Percentiles rank a stretch among this genome's conserved stretches.
Conservation (phyloP, 1,140 invertebrate genomes). For the Drosophila auraria region DNA sequence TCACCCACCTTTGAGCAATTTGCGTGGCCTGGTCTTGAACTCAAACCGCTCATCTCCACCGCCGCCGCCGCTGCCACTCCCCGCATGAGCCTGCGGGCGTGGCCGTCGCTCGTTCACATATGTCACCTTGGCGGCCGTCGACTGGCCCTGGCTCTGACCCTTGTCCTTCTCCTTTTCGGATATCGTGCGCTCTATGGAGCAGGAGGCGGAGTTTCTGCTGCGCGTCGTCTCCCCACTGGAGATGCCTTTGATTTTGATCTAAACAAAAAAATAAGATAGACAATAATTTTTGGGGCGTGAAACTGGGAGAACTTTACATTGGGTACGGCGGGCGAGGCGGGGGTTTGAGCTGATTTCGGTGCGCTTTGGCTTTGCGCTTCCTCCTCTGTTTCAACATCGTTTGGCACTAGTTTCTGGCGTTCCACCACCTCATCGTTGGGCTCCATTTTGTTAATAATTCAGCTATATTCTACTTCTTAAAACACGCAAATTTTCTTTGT, state of each 20-base stretch:
- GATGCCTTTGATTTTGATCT: constrained; percentile 76
- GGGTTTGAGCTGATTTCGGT: constrained; percentile 80
- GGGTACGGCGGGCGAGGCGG: constrained; percentile 74
- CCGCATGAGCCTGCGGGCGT: constrained; percentile 76
- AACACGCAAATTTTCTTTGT: constrained; percentile 51
- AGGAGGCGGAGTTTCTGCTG: constrained; percentile 80
- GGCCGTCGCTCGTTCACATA: constrained; percentile 88
- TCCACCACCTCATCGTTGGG: constrained; percentile 84
- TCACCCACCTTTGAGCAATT: constrained; percentile 78
- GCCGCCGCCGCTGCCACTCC: constrained; percentile 25
- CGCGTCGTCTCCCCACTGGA: constrained; percentile 83
- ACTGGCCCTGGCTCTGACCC: constrained; percentile 41
- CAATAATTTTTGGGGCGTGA: neutral
- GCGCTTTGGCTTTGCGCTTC: constrained; percentile 72
- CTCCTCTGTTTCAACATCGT: constrained; percentile 80
- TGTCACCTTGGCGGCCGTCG: constrained; percentile 85
- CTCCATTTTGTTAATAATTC: constrained; percentile 61
- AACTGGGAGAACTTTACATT: constrained; percentile 78
- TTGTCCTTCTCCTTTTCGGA: constrained; percentile 72
- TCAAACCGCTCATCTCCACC: constrained; percentile 74
- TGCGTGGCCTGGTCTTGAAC: constrained; percentile 81
- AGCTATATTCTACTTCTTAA: constrained; percentile 20
- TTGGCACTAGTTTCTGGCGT: constrained; percentile 80
- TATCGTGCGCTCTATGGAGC: constrained; percentile 80
- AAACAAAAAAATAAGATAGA: constrained; percentile 32